phyloP scores from a whole-genome alignment of 2,797 vertebrate genomes.

The Rhincodon typus region DNA sequence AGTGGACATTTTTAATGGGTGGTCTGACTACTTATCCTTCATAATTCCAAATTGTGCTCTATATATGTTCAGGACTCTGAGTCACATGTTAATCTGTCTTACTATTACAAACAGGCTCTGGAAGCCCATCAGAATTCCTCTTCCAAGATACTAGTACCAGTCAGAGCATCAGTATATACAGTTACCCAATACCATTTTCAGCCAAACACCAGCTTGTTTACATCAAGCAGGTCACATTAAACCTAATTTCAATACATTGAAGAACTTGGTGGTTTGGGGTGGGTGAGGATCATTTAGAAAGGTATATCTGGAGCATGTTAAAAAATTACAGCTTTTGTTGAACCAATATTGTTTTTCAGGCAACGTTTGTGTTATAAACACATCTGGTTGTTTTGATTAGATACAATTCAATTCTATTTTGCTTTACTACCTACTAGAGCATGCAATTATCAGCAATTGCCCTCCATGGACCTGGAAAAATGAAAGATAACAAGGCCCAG shows the following conservation, averaged over 20 bases:
- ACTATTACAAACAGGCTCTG: background rate
- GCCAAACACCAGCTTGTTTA: background rate
- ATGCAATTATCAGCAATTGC: conserved; percentile 9
- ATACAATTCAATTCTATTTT: conserved; percentile 17
- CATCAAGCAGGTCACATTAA: background rate
- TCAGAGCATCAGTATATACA: background rate
- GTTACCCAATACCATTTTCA: background rate
- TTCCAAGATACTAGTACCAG: background rate
- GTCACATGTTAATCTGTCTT: background rate
- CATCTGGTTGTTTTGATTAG: conserved; percentile 13
- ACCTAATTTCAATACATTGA: background rate
- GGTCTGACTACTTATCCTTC: background rate
- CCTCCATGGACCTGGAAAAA: conserved; percentile 15
- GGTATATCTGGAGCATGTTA: background rate
- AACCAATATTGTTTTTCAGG: background rate
- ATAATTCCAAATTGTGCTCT: background rate
- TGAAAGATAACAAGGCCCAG: conserved; percentile 33
- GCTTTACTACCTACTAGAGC: background rate
- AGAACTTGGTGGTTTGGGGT: background rate
- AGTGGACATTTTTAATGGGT: background rate
- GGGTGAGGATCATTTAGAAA: no score
- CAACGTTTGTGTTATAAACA: background rate
- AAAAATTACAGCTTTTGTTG: background rate
- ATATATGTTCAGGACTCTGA: background rate
- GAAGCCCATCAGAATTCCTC: background rate